phyloP scores from a whole-genome alignment of 92 coral and sea anemone species.

The Actinostola sp. region DNA sequence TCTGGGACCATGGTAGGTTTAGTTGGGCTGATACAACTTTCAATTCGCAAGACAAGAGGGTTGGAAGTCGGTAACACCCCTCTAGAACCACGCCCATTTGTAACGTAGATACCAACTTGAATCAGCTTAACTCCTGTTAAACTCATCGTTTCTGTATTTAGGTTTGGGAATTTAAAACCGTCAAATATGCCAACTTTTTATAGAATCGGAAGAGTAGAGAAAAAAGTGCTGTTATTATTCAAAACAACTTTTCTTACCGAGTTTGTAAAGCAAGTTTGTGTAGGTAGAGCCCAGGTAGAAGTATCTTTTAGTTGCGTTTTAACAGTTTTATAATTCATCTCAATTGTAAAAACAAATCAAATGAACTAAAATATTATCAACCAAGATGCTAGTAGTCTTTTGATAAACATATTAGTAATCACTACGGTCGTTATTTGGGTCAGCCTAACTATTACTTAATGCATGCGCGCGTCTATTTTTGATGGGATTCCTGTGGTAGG shows the following conservation, averaged over 20 bases:
- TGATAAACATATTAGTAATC: no score
- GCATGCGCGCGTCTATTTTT: no score
- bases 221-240: neutral
- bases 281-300: neutral
- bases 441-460: no score
- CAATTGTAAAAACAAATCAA: constrained; percentile 7
- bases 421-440: no score
- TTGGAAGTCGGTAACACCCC: neutral
- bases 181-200: neutral
- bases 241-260: neutral
- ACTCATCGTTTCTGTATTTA: neutral
- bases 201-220: neutral
- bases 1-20: no score
- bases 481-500: no score
- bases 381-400: no score
- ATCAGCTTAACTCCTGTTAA: neutral
- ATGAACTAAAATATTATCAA: neutral
- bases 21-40: no score
- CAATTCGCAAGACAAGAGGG: no score
- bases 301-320: neutral
- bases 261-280: neutral
- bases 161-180: neutral
- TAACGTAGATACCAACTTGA: neutral
- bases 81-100: neutral
- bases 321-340: constrained; percentile 2